These are phyloP conservation scores for Fragum fragum DNA, from an alignment of 2,888 invertebrate genomes.

Conservation along the genomic window DNA sequence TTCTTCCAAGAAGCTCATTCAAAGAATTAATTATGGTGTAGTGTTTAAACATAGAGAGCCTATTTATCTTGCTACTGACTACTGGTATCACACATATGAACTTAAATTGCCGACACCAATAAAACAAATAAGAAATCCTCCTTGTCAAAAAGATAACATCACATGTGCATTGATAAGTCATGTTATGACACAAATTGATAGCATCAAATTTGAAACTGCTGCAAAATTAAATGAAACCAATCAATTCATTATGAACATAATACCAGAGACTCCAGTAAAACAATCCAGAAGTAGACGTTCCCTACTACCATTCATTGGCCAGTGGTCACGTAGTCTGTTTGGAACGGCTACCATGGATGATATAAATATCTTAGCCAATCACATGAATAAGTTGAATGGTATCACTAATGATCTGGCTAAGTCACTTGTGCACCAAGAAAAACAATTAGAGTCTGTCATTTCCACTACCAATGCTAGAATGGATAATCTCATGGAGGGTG, in stretches of 20 bases:
- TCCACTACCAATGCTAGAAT: conserved; percentile 37
- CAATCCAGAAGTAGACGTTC: conserved; percentile 40
- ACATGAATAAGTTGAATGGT: conserved; percentile 41
- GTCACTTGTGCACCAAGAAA: conserved; percentile 33
- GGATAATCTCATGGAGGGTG: conserved; percentile 40
- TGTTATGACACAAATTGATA: conserved; percentile 35
- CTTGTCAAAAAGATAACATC: conserved; percentile 16
- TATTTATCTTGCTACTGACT: conserved; percentile 42
- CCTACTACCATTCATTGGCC: conserved; percentile 44
- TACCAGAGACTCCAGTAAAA: conserved; percentile 38
- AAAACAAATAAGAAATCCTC: background rate
- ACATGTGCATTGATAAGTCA: conserved; percentile 38
- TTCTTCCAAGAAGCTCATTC: conserved; percentile 22
- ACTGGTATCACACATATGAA: conserved; percentile 57
- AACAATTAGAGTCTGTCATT: conserved; percentile 55
- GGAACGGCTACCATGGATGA: conserved; percentile 52
- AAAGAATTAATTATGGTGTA: conserved; percentile 56
- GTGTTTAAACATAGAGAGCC: conserved; percentile 33
- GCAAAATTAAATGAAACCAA: conserved; percentile 32
- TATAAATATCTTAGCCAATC: conserved; percentile 37
- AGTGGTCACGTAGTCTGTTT: conserved; percentile 37
- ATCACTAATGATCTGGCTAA: conserved; percentile 22
- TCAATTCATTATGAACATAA: conserved; percentile 4
- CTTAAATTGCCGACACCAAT: conserved; percentile 32
- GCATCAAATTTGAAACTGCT: conserved; percentile 20